phyloP scores from a whole-genome alignment of 1,140 invertebrate species.

The Sinella curviseta region DNA sequence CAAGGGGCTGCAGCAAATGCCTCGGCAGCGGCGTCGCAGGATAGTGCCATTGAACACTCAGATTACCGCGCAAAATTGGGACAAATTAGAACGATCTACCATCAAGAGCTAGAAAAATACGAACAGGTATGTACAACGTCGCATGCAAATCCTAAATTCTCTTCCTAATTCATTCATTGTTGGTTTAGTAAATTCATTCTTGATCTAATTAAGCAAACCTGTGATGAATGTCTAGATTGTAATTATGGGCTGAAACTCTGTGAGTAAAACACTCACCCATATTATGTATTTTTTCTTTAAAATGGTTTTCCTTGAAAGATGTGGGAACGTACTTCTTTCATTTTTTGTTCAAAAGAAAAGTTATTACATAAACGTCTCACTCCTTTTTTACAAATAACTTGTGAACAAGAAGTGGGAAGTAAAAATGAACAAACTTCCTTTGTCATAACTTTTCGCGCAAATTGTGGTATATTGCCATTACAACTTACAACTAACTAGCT shows the following conservation, averaged over 20 bases:
- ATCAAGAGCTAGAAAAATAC: conserved; percentile 99
- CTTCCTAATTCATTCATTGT: background rate
- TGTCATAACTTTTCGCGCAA: conserved; percentile 21
- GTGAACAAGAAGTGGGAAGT: conserved; percentile 13
- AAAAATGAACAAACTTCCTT: conserved; percentile 26
- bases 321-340: background rate
- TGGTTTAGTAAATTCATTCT: background rate
- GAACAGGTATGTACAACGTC: conserved; percentile 74
- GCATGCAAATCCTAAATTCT: background rate
- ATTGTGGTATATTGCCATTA: conserved; percentile 8
- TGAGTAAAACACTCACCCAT: too few species aligned
- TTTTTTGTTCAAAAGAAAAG: conserved; percentile 3
- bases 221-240: background rate
- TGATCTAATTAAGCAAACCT: background rate
- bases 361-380: conserved; percentile 20
- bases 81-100: conserved; percentile 99
- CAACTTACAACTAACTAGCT: background rate
- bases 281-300: background rate
- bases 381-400: conserved; percentile 15
- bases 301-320: conserved; percentile 2
- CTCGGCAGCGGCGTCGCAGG: conserved; percentile 61
- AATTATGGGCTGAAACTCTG: too few species aligned
- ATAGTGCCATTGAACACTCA: conserved; percentile 97
- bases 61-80: conserved; percentile 98
- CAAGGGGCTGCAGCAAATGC: conserved; percentile 86